Evolutionary conservation across 2,888 invertebrate genomes (phyloP).

Genomic region (Callyntrura guangdongensis): DNA sequence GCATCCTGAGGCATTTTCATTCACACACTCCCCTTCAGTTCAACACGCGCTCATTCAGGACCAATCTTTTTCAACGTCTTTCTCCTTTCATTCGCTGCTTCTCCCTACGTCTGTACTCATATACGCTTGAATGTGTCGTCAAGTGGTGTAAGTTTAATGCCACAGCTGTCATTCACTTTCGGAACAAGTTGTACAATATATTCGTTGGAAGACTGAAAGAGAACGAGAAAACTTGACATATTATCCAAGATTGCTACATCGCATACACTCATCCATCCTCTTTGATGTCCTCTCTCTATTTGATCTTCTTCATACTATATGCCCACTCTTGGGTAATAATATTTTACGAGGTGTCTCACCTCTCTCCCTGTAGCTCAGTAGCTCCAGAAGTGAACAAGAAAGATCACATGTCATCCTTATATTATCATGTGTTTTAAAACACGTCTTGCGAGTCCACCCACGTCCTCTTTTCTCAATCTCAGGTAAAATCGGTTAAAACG

Average conservation of each 20-base stretch:
- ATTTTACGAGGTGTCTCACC: not conserved
- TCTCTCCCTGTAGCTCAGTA: not conserved
- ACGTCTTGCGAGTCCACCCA: conserved; percentile 5
- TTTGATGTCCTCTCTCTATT: conserved; percentile 50
- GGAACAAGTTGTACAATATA: not conserved
- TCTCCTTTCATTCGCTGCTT: conserved; percentile 8
- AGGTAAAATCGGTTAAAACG: conserved; percentile 17
- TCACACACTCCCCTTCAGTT: not conserved
- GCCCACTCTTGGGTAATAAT: not conserved
- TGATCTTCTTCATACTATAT: conserved; percentile 31
- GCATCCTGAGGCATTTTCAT: conserved; percentile 11
- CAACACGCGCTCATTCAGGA: not conserved
- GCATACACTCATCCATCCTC: conserved; percentile 10
- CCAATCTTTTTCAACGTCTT: conserved; percentile 24
- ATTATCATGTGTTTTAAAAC: not conserved
- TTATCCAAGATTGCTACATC: conserved; percentile 40
- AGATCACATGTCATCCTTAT: not conserved
- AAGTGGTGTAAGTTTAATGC: conserved; percentile 31
- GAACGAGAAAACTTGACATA: conserved; percentile 21
- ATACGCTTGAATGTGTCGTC: not conserved
- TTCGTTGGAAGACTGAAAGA: not conserved
- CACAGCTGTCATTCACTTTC: conserved; percentile 57
- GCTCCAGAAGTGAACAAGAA: not conserved
- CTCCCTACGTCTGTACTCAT: not conserved
- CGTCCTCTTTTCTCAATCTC: not conserved